Conservation (phyloP, 1,140 invertebrate species). For the Tetragnatha versicolor region DNA sequence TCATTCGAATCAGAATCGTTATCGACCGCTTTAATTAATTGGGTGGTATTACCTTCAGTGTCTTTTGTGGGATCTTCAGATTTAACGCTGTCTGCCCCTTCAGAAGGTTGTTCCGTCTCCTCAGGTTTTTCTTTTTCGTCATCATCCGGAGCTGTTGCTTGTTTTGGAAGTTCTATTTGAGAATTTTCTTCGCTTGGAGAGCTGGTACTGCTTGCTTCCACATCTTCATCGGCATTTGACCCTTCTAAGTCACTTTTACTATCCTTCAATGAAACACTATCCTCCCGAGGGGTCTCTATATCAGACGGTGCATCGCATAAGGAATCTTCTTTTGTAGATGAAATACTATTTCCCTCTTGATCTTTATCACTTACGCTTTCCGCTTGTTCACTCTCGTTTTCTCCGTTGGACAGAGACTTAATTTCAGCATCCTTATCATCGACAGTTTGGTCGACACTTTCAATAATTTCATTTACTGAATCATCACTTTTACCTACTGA, state of each 20-base stretch:
- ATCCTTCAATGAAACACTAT: not conserved
- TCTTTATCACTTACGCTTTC: too few species aligned
- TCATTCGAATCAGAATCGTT: slow-evolving; percentile 37
- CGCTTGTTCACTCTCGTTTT: not conserved
- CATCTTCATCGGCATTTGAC: too few species aligned
- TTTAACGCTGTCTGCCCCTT: not conserved
- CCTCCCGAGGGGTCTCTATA: not conserved
- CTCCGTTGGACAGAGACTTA: too few species aligned
- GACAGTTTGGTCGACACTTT: not conserved
- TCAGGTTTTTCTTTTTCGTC: not conserved
- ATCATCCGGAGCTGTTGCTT: not conserved
- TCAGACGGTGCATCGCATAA: not conserved
- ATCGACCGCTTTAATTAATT: slow-evolving; percentile 14
- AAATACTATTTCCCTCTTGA: too few species aligned
- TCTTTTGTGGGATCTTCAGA: not conserved
- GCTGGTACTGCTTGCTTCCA: too few species aligned
- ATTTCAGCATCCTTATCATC: not conserved
- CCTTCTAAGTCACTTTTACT: not conserved
- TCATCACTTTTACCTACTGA: not conserved
- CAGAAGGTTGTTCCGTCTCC: not conserved
- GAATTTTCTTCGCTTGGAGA: not conserved
- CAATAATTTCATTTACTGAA: not conserved
- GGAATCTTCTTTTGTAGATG: not conserved
- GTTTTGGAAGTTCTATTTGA: not conserved
- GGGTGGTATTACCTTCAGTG: not conserved